Base-by-base conservation (phyloP, 2,797 vertebrate species). In the Cynopterus sphinx region DNA sequence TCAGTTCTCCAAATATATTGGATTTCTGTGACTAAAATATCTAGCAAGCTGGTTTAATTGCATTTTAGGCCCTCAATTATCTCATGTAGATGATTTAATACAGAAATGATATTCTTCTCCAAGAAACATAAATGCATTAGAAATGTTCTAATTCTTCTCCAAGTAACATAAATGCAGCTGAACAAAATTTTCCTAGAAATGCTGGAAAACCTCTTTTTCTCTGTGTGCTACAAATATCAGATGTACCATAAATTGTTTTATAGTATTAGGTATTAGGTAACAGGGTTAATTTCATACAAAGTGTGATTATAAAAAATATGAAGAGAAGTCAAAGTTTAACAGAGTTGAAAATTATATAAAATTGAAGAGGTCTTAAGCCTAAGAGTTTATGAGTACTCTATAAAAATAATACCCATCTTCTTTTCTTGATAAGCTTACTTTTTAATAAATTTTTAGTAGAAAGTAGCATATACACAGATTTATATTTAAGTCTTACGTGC, bases 51-150 rank as follows among this genome's bases (percentile, higher is more conserved):
- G 17, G 2, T 46, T 90, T 90, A 90, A 92, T 75, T 92, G 39
- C 31, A 92, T 87, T 94, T 22, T 33, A 70, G 10, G 5, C 39
- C 31, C 41, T 96, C 57, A 94, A 55, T 90, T 93, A 77, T 78
- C 92, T 91, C 63, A 74, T 68, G 13, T 21, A 78, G 11, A 82
- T 94, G 79, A 95, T 74, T 92, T 86, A 95, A 46, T 57, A 65
- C 7, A 91, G 41, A 95, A 83, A 88, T 75, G 41, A 79, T 53
- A 85, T 88, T 96, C 57, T 96, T 95, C 46, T 79, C 33, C 10
- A 88, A 94, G 8, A 8, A 70, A 86, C 74, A 61, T 65, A 71
- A 92, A 57, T 78, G 24, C 8, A 87, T 49, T 49, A 91, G 41
- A 95, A 86, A 88, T 75, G 41, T 75, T 53, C 49, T 49, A 49